Evolutionary conservation across 2,888 invertebrate species (phyloP).

Genomic region (Cryptocephalus moraei): DNA sequence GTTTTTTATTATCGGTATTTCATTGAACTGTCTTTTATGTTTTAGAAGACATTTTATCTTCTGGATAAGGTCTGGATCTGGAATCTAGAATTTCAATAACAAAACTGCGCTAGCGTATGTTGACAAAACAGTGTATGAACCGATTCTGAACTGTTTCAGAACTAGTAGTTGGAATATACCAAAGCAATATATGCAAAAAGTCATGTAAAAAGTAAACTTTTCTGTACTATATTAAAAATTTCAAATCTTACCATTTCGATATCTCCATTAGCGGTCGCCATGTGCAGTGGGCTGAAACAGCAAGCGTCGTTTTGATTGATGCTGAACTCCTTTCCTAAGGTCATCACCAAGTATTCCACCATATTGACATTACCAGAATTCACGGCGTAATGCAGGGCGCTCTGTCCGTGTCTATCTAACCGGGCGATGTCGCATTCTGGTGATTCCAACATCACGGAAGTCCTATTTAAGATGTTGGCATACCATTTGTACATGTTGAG

Average conservation of each 20-base stretch:
- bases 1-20: too few relatives aligned
- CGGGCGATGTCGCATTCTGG: slow-evolving; percentile 44
- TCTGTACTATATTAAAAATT: too few relatives aligned
- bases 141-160: too few relatives aligned
- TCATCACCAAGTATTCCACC: slow-evolving; percentile 39
- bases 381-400: slow-evolving; percentile 65
- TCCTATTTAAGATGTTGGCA: slow-evolving; percentile 61
- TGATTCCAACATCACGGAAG: slow-evolving; percentile 36
- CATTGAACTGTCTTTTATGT: too few relatives aligned
- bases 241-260: slow-evolving; percentile 41
- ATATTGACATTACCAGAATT: slow-evolving; percentile 54
- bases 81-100: too few relatives aligned
- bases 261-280: slow-evolving; percentile 51
- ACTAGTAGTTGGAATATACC: too few relatives aligned
- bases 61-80: too few relatives aligned
- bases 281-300: slow-evolving; percentile 58
- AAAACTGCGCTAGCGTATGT: too few relatives aligned
- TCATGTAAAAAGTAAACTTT: too few relatives aligned
- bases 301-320: slow-evolving; percentile 55
- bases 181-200: too few relatives aligned
- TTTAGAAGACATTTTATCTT: too few relatives aligned
- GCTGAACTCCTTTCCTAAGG: slow-evolving; percentile 44
- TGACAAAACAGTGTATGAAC: too few relatives aligned
- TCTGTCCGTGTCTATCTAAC: slow-evolving; percentile 53
- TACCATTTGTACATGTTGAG: slow-evolving; percentile 53